Evolutionary conservation across 2,113 vertebrate genomes (phyloP).

Genomic region (Lepidothrix coronata): DNA sequence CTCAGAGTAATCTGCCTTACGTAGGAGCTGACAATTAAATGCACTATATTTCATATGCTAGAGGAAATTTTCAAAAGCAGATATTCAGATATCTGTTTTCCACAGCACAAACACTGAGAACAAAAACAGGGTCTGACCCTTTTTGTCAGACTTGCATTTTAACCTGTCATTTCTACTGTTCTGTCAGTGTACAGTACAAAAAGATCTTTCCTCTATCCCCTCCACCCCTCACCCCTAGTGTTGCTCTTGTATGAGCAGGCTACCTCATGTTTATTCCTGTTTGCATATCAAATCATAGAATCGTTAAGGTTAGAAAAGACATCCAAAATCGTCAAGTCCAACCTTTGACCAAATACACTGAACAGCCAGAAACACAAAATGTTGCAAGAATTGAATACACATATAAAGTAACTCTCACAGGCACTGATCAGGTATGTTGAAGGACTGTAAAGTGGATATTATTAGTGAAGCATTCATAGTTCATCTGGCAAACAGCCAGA

Average conservation of each 20-base stretch:
- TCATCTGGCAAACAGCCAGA: neutral
- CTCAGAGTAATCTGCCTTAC: neutral
- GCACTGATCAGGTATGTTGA: neutral
- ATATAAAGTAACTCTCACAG: neutral
- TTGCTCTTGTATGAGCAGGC: neutral
- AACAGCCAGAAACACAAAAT: neutral
- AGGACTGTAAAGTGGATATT: neutral
- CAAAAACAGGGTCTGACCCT: neutral
- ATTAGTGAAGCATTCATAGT: neutral
- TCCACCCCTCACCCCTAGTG: fast-evolving
- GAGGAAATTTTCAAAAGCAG: neutral
- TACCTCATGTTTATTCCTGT: neutral
- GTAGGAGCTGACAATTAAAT: neutral
- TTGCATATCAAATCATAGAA: neutral
- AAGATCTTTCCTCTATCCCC: neutral
- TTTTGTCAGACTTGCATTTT: neutral
- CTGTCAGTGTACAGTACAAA: neutral
- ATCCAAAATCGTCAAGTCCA: neutral
- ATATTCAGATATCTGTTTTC: neutral
- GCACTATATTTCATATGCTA: neutral
- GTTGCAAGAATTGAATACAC: neutral
- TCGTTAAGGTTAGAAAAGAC: neutral
- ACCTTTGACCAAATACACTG: neutral
- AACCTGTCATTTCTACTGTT: neutral
- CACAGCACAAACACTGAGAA: neutral